Evolutionary conservation across 1,140 invertebrate species (phyloP), one percentile per base, ranked within the genome.

Genomic region (Penaeus japonicus): DNA sequence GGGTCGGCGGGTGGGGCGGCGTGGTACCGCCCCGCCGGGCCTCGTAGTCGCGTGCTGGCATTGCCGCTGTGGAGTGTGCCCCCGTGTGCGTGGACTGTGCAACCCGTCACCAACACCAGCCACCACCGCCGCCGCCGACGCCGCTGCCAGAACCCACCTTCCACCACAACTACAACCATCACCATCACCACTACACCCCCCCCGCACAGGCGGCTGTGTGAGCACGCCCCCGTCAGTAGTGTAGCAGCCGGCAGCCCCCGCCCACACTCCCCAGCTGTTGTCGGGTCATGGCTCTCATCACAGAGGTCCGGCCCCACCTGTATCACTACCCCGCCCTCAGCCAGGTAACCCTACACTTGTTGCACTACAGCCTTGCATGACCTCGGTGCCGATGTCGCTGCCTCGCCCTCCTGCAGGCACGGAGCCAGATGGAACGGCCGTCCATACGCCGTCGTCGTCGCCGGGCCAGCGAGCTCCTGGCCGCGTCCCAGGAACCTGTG

Each of bases 311-410:
- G 57, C 89, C 89, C 1, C 89, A 90, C 84, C 89, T 90, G 59
- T 90, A 90, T 84, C 89, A 90, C 87, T 90, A 90, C 87, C 87
- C 89, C 32, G 87, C 89, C 86, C 85, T 90, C 87, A 84, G 77
- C 85, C 89, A 90, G 89, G 89, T 90, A 90, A 90, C 53, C 22
- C 83, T 65, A 53, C 85, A 87, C 85, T 80, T 81, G 77, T 80
- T 81, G 77, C 85, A 81, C 62, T 80, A 22, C 75, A 75, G 24
- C 85, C 85, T 81, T 81, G 85, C 85, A 80, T 81, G 77, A 80
- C 85, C 85, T 65, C 82, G 47, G 47, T 47, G 47, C 47, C 47
- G 47, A 47, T 47, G 47, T 47, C 47, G 47, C 47, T 1, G 47
- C 47, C 47, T 10, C 22, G 65, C 32, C 27, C 35, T 32, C 32